phyloP scores from a whole-genome alignment of 2,888 invertebrate genomes.

The Chrysina gloriosa region DNA sequence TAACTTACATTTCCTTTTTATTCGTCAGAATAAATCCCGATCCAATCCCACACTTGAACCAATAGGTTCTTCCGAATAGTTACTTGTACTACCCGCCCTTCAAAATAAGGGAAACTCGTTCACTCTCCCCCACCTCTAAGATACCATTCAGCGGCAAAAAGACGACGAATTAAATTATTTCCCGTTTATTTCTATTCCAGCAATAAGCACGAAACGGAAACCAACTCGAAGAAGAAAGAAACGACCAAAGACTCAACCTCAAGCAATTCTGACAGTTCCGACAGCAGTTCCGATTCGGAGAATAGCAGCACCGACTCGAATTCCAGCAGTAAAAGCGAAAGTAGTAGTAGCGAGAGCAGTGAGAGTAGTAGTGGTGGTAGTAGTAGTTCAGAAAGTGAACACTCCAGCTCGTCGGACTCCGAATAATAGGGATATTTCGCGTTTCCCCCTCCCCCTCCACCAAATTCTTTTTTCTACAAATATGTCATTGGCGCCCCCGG shows the following conservation, averaged over 20 bases:
- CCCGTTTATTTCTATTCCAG: not conserved
- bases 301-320: constrained; percentile 26
- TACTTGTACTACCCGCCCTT: not conserved
- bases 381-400: constrained; percentile 27
- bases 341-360: constrained; percentile 9
- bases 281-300: constrained; percentile 23
- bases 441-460: no score
- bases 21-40: not conserved
- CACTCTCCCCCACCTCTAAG: not conserved
- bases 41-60: not conserved
- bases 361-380: constrained; percentile 24
- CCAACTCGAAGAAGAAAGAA: not conserved
- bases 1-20: no score
- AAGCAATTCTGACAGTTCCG: constrained; percentile 34
- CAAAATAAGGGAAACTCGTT: not conserved
- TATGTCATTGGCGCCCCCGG: no score
- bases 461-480: no score
- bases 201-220: not conserved
- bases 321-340: constrained; percentile 3
- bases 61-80: no score
- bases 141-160: not conserved
- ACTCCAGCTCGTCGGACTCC: constrained; percentile 29
- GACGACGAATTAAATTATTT: no score
- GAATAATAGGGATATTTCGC: no score
- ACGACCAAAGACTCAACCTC: constrained; percentile 15